Conservation (phyloP, 2,113 vertebrate species). For the Cacatua alba region DNA sequence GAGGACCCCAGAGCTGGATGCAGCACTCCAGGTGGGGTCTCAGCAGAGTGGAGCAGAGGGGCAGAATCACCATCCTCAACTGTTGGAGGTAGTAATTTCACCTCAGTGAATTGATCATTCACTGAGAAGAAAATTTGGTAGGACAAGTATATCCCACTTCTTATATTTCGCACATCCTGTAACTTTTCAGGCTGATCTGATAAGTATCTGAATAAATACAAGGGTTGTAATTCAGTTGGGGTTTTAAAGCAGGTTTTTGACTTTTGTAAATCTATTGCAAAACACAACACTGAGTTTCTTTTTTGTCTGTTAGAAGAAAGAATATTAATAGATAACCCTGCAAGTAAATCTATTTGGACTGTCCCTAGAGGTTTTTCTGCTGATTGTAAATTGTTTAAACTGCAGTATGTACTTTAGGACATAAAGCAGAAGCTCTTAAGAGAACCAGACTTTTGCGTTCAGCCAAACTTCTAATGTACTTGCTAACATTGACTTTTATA, state of each 20-base stretch:
- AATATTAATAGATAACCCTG: neutral
- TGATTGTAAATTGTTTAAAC: neutral
- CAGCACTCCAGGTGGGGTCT: rapidly evolving
- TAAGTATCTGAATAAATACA: neutral
- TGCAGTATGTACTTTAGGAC: neutral
- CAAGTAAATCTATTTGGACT: neutral
- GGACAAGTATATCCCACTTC: neutral
- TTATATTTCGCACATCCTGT: neutral
- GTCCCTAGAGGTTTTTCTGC: neutral
- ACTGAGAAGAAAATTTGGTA: neutral
- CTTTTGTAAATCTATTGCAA: neutral
- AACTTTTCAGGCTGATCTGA: neutral
- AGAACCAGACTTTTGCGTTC: neutral
- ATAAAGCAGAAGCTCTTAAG: neutral
- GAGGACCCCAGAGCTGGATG: rapidly evolving
- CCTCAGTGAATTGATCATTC: neutral
- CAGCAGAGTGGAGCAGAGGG: neutral
- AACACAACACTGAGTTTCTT: neutral
- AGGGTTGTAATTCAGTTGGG: rapidly evolving
- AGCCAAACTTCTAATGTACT: neutral
- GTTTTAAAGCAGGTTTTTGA: neutral
- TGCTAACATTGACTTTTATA: neutral
- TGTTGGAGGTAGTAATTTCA: neutral
- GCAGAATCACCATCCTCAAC: rapidly evolving
- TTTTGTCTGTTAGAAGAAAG: neutral